These are phyloP conservation scores for Lutjanus erythropterus DNA, from an alignment of 2,113 vertebrate genomes.

Conservation along the genomic window DNA sequence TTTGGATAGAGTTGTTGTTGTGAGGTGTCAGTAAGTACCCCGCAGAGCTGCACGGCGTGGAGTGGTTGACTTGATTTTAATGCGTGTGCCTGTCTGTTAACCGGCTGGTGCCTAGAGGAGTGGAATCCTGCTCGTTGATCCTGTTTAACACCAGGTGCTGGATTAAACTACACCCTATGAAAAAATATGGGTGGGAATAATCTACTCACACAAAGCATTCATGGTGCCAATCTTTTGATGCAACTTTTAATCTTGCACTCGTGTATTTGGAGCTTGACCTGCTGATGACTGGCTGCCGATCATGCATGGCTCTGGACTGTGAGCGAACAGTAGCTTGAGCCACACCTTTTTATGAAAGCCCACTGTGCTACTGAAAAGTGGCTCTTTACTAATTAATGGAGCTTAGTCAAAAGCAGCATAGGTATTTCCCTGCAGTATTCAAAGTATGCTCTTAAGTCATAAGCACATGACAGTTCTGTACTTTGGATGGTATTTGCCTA, in stretches of 20 bases:
- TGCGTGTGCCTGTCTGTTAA: slow-evolving; percentile 61
- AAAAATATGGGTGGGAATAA: not conserved
- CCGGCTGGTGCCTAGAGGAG: slow-evolving; percentile 16
- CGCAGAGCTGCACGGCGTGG: slow-evolving; percentile 72
- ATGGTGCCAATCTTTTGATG: not conserved
- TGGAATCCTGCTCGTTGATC: slow-evolving; percentile 10
- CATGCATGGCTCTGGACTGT: slow-evolving; percentile 57
- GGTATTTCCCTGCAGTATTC: slow-evolving; percentile 56
- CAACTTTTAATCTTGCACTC: slow-evolving; percentile 14
- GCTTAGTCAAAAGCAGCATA: slow-evolving; percentile 43
- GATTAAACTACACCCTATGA: not conserved
- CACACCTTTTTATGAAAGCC: slow-evolving; percentile 18
- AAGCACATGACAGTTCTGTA: slow-evolving; percentile 40
- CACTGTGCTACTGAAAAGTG: slow-evolving; percentile 28
- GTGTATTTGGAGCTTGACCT: slow-evolving; percentile 13
- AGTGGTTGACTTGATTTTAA: slow-evolving; percentile 49
- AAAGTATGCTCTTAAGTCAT: slow-evolving; percentile 47
- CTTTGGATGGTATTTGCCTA: slow-evolving; percentile 61
- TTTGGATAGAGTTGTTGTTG: slow-evolving; percentile 84
- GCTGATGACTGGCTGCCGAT: slow-evolving; percentile 34
- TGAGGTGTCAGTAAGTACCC: slow-evolving; percentile 88
- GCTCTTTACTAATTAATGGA: slow-evolving; percentile 48
- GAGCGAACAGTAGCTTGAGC: slow-evolving; percentile 33
- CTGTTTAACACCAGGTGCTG: slow-evolving; percentile 34
- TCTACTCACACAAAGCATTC: not conserved